Evolutionary conservation across 2,888 invertebrate species (phyloP).

Genomic region (Drosophila trichaetosa): DNA sequence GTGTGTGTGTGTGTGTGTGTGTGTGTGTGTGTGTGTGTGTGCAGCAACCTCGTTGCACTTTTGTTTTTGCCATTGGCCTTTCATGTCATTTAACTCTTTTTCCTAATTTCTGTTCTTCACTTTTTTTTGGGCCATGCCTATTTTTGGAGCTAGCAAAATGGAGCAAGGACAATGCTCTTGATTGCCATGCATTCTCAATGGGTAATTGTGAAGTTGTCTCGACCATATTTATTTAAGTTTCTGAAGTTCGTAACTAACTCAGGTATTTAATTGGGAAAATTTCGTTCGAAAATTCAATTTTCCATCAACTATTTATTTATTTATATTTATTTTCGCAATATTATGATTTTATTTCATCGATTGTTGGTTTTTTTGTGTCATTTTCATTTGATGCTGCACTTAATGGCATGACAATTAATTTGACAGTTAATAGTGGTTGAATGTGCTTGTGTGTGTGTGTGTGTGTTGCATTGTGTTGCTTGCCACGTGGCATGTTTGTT

Average conservation of each 20-base stretch:
- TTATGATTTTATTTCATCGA: conserved; percentile 49
- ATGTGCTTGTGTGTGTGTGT: conserved; percentile 9
- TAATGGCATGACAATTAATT: conserved; percentile 74
- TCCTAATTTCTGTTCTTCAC: conserved; percentile 21
- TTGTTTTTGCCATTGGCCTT: conserved; percentile 69
- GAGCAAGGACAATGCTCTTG: conserved; percentile 56
- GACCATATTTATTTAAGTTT: conserved; percentile 43
- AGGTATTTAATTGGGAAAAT: background rate
- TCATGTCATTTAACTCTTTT: conserved; percentile 76
- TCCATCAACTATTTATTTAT: background rate
- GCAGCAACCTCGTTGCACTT: conserved; percentile 72
- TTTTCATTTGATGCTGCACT: conserved; percentile 54
- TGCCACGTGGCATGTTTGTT: conserved; percentile 43
- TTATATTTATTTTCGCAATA: conserved; percentile 10
- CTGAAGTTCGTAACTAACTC: conserved; percentile 42
- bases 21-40: conserved; percentile 29
- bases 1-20: background rate
- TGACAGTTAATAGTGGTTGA: conserved; percentile 58
- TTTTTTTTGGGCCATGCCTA: background rate
- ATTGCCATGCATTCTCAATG: conserved; percentile 53
- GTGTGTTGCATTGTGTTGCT: conserved; percentile 19
- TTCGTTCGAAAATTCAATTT: background rate
- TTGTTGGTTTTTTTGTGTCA: conserved; percentile 16
- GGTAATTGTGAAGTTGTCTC: conserved; percentile 36
- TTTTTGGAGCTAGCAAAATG: conserved; percentile 24